These are phyloP conservation scores for Heterotis niloticus DNA, from an alignment of 2,113 vertebrate genomes.

Conservation along the genomic window DNA sequence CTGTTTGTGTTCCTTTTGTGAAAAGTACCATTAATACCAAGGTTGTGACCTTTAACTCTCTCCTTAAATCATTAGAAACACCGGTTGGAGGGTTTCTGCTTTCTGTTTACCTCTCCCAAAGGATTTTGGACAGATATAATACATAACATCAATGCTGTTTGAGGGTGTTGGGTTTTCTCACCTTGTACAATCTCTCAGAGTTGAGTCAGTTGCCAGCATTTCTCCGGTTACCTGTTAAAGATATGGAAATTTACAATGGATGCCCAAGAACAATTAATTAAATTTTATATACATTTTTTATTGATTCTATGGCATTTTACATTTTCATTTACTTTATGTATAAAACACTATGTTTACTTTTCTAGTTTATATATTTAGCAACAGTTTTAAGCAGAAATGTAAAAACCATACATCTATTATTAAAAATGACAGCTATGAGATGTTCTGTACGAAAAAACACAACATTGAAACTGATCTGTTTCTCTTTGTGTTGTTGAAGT, in stretches of 20 bases:
- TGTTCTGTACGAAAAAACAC: neutral
- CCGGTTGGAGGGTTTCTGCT: slow-evolving; percentile 47
- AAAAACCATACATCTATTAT: too few relatives aligned
- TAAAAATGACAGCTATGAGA: too few relatives aligned
- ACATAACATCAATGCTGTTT: slow-evolving; percentile 2
- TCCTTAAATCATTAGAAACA: slow-evolving; percentile 57
- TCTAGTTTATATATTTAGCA: neutral
- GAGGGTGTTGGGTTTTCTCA: neutral
- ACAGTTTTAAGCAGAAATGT: too few relatives aligned
- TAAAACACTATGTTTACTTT: neutral
- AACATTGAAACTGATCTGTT: neutral
- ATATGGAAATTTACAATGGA: too few relatives aligned
- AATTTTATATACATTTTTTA: neutral
- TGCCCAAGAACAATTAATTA: too few relatives aligned
- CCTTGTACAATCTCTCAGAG: neutral
- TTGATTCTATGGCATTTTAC: neutral
- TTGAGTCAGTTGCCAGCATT: neutral
- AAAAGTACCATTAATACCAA: slow-evolving; percentile 58
- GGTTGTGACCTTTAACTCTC: slow-evolving; percentile 57
- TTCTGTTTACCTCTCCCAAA: slow-evolving; percentile 53
- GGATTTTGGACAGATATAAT: slow-evolving; percentile 34
- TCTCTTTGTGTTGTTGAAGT: neutral
- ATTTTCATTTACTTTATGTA: neutral
- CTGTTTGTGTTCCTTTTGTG: slow-evolving; percentile 48
- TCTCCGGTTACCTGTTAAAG: neutral